Percentiles rank a stretch among this genome's conserved stretches.
Conservation (phyloP, 2,113 vertebrate genomes). For the Stegastes partitus region DNA sequence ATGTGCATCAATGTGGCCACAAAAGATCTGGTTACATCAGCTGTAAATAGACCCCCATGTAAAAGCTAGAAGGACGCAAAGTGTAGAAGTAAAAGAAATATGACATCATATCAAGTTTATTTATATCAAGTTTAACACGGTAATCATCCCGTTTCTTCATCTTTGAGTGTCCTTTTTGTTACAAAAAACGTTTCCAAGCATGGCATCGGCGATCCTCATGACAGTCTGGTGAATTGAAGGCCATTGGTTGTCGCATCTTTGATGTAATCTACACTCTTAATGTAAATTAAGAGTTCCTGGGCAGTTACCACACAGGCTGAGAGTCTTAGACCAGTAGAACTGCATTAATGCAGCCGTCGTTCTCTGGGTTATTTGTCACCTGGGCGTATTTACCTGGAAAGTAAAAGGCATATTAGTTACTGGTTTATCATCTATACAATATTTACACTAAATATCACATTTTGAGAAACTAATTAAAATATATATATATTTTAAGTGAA, state of each 20-base stretch:
- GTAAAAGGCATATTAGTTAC: constrained; percentile 37
- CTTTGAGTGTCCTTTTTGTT: constrained; percentile 29
- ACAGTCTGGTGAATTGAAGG: not conserved
- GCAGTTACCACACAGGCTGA: constrained; percentile 51
- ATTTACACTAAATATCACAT: no score
- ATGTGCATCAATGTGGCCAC: no score
- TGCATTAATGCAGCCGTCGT: constrained; percentile 98
- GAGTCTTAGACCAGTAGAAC: constrained; percentile 90
- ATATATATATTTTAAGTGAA: no score
- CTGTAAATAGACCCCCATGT: no score
- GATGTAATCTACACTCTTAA: constrained; percentile 12
- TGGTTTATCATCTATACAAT: not conserved
- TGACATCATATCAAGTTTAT: constrained; percentile 61
- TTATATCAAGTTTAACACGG: constrained; percentile 38
- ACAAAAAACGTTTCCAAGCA: constrained; percentile 16
- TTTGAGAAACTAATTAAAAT: no score
- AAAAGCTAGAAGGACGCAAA: not conserved
- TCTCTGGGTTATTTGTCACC: constrained; percentile 98
- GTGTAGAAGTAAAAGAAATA: not conserved
- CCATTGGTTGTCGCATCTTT: not conserved
- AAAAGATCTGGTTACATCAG: no score
- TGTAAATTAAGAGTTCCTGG: constrained; percentile 26
- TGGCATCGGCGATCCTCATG: not conserved
- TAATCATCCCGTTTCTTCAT: constrained; percentile 7
- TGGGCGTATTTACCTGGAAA: constrained; percentile 95